Base-by-base conservation (phyloP, 2,888 invertebrate species). In the Euclidia mi region DNA sequence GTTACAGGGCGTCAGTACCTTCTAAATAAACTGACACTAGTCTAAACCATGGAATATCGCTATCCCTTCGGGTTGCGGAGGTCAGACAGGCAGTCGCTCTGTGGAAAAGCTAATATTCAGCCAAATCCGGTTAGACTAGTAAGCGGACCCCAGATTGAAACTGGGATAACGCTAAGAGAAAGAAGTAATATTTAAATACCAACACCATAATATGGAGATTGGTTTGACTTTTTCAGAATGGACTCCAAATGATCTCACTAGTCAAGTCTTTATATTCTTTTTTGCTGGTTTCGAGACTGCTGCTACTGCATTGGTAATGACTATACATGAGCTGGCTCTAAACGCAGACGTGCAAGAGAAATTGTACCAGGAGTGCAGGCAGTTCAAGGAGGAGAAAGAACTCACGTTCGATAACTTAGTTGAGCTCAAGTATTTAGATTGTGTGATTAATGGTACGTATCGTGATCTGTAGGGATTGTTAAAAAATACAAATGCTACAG, bases 181-280 rank as follows among this genome's bases (percentile, higher is more conserved):
- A n/a, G n/a, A n/a, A n/a, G n/a, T n/a, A n/a, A n/a, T n/a, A n/a
- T n/a, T n/a, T n/a, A n/a, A n/a, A n/a, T n/a, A n/a, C n/a, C n/a
- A 6, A 25, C 6, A 3, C 7, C 4, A 25, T 25, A 25, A 25
- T 25, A 6, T 25, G 4, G 7, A 3, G 20, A 25, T 25, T 6
- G 7, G 6, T 9, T 25, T n/a, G n/a, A 0, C 10, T 52, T 46
- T 81, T 79, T 3, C 66, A 94, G 94, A 91, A 71, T 91, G 94
- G 91, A 82, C 89, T 1, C 67, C 83, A 31, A 79, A 82, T 1
- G 91, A 95, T 25, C 64, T 95, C 1, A 85, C 87, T 0, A 82
- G 88, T 0, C 95, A 95, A 79, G 92, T 92, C 0, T 90, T 94
- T 35, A 76, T 94, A 14, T 95, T 95, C 78, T 94, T 95, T 66